Percentiles rank a stretch among this genome's conserved stretches.
Conservation (phyloP, 2,113 vertebrate genomes). For the Columba livia region DNA sequence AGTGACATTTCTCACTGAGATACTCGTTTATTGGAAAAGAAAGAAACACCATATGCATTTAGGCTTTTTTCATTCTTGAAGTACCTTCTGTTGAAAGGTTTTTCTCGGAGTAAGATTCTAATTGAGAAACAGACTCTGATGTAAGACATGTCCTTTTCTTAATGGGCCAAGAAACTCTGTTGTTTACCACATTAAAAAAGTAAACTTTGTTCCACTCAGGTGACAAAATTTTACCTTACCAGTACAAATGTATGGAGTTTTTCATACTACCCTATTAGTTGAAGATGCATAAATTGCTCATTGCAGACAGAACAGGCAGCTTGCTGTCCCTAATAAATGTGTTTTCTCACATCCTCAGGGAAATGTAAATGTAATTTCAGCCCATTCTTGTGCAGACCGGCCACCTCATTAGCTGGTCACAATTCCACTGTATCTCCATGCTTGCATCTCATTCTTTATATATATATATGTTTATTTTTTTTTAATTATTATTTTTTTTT, state of each 20-base stretch:
- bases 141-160: background rate
- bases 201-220: background rate
- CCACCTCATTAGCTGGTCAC: background rate
- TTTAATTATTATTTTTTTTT: background rate
- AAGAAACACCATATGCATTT: background rate
- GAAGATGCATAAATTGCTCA: background rate
- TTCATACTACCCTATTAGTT: background rate
- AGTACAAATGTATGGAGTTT: background rate
- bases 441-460: background rate
- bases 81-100: background rate
- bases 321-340: background rate
- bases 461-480: too few relatives aligned
- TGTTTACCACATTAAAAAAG: background rate
- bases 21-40: background rate
- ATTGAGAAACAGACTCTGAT: background rate
- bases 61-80: background rate
- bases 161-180: fast-evolving
- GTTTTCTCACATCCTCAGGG: background rate
- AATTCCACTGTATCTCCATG: background rate
- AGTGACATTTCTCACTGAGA: background rate
- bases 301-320: background rate
- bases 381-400: background rate
- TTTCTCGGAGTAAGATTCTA: background rate
- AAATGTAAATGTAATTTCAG: background rate
- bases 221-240: background rate